Conservation (phyloP, 53 echinoderm and acorn worm genomes). For the Paracentrotus lividus region DNA sequence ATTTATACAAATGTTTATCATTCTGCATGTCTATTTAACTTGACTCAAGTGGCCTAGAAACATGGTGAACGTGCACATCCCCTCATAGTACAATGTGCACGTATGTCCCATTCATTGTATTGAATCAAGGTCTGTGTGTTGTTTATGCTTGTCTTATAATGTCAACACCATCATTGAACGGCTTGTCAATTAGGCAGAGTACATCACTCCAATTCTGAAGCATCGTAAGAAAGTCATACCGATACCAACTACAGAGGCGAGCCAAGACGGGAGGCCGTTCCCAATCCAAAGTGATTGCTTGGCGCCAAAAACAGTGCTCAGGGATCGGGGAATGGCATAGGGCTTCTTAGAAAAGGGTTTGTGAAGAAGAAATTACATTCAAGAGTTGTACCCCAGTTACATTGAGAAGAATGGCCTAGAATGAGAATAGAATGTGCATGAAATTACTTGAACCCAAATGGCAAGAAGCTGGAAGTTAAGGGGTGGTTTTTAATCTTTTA, state of each 20-base stretch:
- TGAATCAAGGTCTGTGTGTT: not conserved
- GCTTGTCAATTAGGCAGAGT: slow-evolving; percentile 41
- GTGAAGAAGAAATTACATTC: not conserved
- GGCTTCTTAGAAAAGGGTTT: not conserved
- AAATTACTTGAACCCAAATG: too few relatives aligned
- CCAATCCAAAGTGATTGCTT: slow-evolving; percentile 5
- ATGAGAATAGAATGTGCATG: too few relatives aligned
- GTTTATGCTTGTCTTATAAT: not conserved
- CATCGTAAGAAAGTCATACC: not conserved
- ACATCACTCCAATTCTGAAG: not conserved
- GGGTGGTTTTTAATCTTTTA: too few relatives aligned
- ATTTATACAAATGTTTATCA: not conserved
- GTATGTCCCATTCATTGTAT: not conserved
- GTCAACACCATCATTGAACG: slow-evolving; percentile 2
- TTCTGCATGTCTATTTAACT: not conserved
- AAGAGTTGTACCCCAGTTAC: too few relatives aligned
- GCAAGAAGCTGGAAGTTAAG: too few relatives aligned
- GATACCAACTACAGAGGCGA: not conserved
- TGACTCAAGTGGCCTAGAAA: not conserved
- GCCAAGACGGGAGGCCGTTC: not conserved
- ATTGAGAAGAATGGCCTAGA: too few relatives aligned
- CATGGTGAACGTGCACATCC: not conserved
- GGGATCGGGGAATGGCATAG: not conserved
- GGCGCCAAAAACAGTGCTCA: not conserved
- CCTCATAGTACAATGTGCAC: too few relatives aligned